These are phyloP conservation scores for Seriola aureovittata DNA, from an alignment of 2,113 vertebrate genomes.

Conservation along the genomic window DNA sequence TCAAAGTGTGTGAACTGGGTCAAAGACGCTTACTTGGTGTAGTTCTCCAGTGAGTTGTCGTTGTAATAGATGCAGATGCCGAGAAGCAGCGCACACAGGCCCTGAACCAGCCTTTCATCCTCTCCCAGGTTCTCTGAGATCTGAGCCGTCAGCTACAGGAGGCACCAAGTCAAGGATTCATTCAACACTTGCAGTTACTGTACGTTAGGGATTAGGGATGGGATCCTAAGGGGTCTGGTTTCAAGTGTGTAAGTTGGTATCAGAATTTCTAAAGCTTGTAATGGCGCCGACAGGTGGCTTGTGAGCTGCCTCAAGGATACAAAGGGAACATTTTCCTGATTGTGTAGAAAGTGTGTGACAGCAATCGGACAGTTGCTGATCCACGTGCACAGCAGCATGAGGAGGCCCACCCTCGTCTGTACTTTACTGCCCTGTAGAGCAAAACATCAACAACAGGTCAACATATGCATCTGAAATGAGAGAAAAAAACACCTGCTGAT, in stretches of 20 bases:
- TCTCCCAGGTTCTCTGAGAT: slow-evolving; percentile 98
- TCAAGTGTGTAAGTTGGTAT: background rate
- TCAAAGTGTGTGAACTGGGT: background rate
- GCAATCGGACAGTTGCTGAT: slow-evolving; percentile 97
- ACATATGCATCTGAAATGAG: background rate
- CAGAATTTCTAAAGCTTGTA: background rate
- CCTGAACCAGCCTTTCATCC: slow-evolving; percentile 96
- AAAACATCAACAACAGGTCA: slow-evolving; percentile 35
- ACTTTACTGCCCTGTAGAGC: slow-evolving; percentile 95
- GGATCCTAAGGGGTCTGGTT: background rate
- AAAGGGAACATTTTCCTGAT: slow-evolving; percentile 96
- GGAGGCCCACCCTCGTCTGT: slow-evolving; percentile 95
- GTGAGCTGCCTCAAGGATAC: slow-evolving; percentile 89
- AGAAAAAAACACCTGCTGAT: background rate
- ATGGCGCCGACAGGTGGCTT: background rate
- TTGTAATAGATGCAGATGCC: slow-evolving; percentile 99
- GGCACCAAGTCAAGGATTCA: slow-evolving; percentile 84
- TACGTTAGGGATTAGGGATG: background rate
- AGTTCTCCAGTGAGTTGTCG: slow-evolving; percentile 97
- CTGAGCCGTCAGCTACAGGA: slow-evolving; percentile 94
- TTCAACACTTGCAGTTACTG: background rate
- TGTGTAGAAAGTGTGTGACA: slow-evolving; percentile 98
- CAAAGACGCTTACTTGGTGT: slow-evolving; percentile 88
- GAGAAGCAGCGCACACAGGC: slow-evolving; percentile 93
- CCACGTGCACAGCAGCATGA: slow-evolving; percentile 99